Evolutionary conservation across 1,140 invertebrate genomes (phyloP).

Genomic region (Drosophila micromelanica): DNA sequence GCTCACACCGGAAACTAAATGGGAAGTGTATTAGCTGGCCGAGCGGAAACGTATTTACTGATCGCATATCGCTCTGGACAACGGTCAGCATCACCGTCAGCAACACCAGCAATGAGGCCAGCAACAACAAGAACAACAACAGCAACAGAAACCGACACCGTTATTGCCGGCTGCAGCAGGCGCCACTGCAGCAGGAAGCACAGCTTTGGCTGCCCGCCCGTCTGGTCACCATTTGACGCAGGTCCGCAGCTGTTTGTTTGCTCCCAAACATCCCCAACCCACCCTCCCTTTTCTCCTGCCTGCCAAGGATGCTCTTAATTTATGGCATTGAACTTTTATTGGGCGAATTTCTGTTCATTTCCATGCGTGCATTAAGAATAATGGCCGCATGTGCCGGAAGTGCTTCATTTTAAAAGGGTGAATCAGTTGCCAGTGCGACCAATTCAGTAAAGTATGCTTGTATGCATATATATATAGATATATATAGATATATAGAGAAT

Average conservation of each 20-base stretch:
- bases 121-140: background rate
- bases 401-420: conserved; percentile 67
- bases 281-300: background rate
- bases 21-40: conserved; percentile 73
- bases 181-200: conserved; percentile 40
- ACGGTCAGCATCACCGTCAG: conserved; percentile 7
- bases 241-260: conserved; percentile 36
- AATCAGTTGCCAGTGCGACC: conserved; percentile 32
- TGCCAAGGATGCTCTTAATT: conserved; percentile 68
- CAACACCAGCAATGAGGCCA: background rate
- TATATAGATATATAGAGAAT: background rate
- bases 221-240: conserved; percentile 43
- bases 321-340: conserved; percentile 84
- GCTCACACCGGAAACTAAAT: conserved; percentile 47
- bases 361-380: conserved; percentile 83
- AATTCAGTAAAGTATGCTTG: background rate
- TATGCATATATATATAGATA: background rate
- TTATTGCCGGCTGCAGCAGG: conserved; percentile 24
- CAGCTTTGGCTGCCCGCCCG: conserved; percentile 50
- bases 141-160: background rate
- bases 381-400: conserved; percentile 70
- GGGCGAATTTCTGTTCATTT: conserved; percentile 81
- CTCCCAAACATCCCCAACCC: background rate
- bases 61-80: conserved; percentile 65
- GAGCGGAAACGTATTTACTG: conserved; percentile 78